Base-by-base conservation (phyloP, 2,113 vertebrate species). In the Myrmecobius fasciatus region DNA sequence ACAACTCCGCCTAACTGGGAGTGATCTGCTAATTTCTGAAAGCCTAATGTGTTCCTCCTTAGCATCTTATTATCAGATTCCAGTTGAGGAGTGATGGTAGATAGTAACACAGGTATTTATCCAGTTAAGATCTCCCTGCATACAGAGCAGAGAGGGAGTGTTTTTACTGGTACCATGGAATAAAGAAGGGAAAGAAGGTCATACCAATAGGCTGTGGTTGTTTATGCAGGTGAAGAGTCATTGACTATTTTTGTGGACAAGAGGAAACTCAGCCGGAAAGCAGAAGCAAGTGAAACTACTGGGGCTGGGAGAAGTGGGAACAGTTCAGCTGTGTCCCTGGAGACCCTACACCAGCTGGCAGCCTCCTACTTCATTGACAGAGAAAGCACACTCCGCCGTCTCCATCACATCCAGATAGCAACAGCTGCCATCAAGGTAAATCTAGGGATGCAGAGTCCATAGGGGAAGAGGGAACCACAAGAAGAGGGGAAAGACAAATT, bases 191-290 rank as follows among this genome's bases (percentile, higher is more conserved):
- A 60, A 47, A 31, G 36, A 92, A 46, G 89, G 3, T 92, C 48
- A 92, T 31, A 36, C 47, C 12, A 0, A 60, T 36, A 89, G 1
- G 3, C 0, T 25, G 0, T 0, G 56, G 91, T 83, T 0, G 17
- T 97, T 91, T 47, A 28, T 53, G 0, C 95, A 99, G 99, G 99
- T 93, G 99, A 99, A 97, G 99, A 99, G 97, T 99, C 99, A 47
- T 98, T 99, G 98, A 99, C 99, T 96, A 99, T 99, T 97, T 99
- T 99, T 97, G 99, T 99, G 99, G 99, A 99, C 98, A 99, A 99
- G 97, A 99, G 99, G 98, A 99, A 99, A 98, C 98, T 99, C 96
- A 99, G 98, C 97, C 99, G 99, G 96, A 99, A 99, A 97, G 97
- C 99, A 0, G 99, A 99, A 89, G 17, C 92, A 25, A 96, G 95